Base-by-base conservation (phyloP, 2,797 vertebrate species). In the Morus bassanus region DNA sequence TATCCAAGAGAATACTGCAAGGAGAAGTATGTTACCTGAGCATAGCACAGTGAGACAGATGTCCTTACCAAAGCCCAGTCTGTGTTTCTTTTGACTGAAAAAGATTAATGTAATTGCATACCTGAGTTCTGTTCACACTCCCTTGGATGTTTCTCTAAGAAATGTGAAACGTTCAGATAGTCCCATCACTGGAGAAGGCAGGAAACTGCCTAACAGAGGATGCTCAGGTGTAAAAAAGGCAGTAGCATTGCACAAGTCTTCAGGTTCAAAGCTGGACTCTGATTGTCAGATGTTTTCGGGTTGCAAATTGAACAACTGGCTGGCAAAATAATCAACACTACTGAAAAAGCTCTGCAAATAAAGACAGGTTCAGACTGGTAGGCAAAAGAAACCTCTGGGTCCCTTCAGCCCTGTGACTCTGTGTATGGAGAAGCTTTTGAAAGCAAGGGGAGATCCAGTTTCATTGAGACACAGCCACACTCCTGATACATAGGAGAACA, bases 381-480 rank as follows among this genome's bases (percentile, higher is more conserved):
- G 65, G 46, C 60, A 74, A 57, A 13, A 57, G 28, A 24, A 78
- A 8, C n/a, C 61, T 64, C 25, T 50, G 50, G 16, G 57, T 25
- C 53, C n/a, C 18, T 60, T 68, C 65, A 56, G 68, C 21, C 65
- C 61, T 13, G 18, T 51, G 51, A 68, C 27, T 31, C 21, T 88
- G 37, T 53, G 33, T 63, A 11, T 28, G 43, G 33, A 48, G 33
- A 27, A 46, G 53, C 54, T 18, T 75, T 35, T 60, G 45, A 63
- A 63, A 59, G 24, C 37, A 41, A 84, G 22, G 30, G 31, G 33
- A 89, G 24, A 22, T 35, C 18, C 41, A 35, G 25, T 33, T 35
- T 73, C 4, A 1, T 2, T 23, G 31, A 57, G 65, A n/a, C 39
- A 48, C 21, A 53, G 59, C 37, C 18, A 21, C 1, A 2, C 3